Evolutionary conservation across 2,888 invertebrate species (phyloP), one percentile per base, ranked within the genome.

Genomic region (Phyllotreta cruciferae): DNA sequence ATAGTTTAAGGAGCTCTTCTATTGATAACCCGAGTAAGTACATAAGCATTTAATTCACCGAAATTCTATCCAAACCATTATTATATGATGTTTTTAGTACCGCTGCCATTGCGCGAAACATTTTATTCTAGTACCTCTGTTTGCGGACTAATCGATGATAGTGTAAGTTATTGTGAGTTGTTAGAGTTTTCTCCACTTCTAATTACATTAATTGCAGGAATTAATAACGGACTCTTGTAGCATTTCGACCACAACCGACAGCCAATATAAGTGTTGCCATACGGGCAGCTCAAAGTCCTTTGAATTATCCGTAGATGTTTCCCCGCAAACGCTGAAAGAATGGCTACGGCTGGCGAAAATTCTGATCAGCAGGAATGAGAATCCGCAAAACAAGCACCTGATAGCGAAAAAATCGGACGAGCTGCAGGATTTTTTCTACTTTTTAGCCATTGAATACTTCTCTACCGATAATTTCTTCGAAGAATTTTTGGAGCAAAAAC

Each of bases 381-480:
- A 47, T 38, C 9, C 49, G 8, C 10, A 53, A 24, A 61, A 49
- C 11, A 55, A 36, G 11, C 45, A 44, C 8, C 47, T 45, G 14
- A 47, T 62, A 39, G 14, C 45, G n/a, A 45, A 52, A 13, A 62
- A 56, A 45, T 52, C 52, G 10, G 56, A 56, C 38, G 62, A 62
- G 37, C n/a, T 62, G 24, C 56, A 56, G 13, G 62, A 62, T 11
- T 62, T 56, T 35, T 62, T 62, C 34, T 62, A 56, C 14, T 56
- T 56, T 11, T 38, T 62, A 11, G 55, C 55, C 1, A 24, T 50
- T 10, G 62, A 62, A 34, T 62, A 56, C 35, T 56, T 56, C 8
- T 24, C 62, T 1, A 52, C 38, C 4, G 39, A 45, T 13, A 45
- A 47, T 41, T 37, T 47, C 37, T 36, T 53, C 11, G 44, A 35